Evolutionary conservation across 92 coral and sea anemone genomes (phyloP).

Genomic region (Pocillopora grandis): DNA sequence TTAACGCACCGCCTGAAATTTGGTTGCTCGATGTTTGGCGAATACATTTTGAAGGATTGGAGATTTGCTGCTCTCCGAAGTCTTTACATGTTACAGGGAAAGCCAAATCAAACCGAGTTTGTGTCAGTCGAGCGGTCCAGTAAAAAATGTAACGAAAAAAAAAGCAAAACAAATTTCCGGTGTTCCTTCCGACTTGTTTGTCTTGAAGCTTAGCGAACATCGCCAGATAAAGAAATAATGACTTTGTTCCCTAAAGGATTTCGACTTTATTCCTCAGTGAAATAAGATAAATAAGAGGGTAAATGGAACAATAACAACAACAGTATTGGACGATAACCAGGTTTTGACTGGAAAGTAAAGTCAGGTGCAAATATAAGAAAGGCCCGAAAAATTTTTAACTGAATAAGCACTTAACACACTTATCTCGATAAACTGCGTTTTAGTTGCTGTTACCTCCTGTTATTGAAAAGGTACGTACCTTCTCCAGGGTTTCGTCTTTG

Average conservation of each 20-base stretch:
- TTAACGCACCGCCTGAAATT: neutral
- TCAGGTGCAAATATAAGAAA: neutral
- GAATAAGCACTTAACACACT: neutral
- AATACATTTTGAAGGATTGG: neutral
- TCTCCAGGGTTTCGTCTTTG: constrained; percentile 21
- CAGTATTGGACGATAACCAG: neutral
- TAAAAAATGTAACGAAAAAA: constrained; percentile 15
- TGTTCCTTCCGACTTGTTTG: neutral
- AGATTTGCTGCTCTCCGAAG: neutral
- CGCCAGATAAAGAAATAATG: neutral
- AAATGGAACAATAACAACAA: neutral
- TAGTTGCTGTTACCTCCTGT: neutral
- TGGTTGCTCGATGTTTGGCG: neutral
- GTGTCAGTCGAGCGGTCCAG: constrained; percentile 4
- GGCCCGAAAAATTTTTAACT: neutral
- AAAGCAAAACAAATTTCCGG: constrained; percentile 16
- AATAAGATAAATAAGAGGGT: neutral
- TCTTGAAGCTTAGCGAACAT: neutral
- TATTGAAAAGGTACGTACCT: constrained; percentile 18
- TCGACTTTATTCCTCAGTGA: neutral
- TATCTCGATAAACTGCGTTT: neutral
- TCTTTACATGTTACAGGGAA: too few species aligned
- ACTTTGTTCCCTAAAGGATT: neutral
- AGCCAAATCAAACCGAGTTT: constrained; percentile 1
- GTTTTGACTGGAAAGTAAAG: neutral